Base-by-base conservation (phyloP, 2,797 vertebrate species). In the Monodelphis domestica region DNA sequence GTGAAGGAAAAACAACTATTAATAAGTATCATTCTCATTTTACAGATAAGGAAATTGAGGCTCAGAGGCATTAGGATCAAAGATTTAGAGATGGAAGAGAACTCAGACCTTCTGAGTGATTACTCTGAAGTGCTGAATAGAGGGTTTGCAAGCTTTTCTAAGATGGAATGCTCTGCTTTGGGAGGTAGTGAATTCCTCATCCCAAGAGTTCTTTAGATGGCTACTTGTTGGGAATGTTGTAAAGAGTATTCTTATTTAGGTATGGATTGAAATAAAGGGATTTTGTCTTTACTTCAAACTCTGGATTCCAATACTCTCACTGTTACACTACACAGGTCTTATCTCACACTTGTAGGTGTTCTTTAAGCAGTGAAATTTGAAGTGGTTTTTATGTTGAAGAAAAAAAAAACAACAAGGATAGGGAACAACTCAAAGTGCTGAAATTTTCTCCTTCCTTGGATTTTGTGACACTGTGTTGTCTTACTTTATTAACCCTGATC, bases 391-490 rank as follows among this genome's bases (percentile, higher is more conserved):
- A 21, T 70, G n/a, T 10, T 38, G 53, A 5, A 3, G 5, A 33
- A 15, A 53, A 15, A 70, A 92, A 87, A 93, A 70, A 87, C n/a
- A 92, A 63, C 50, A 94, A 92, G 94, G 33, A 30, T 4, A 93
- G 78, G 33, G 0, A 50, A 93, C 53, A 78, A 84, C 53, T 95
- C 53, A 52, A n/a, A n/a, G n/a, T n/a, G 59, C 53, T 94, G 51
- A 91, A 90, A 87, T 78, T 91, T 2, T 70, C 89, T 90, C 30
- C 94, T 93, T 89, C 88, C 55, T 56, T 93, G 45, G 29, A 91
- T 94, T 92, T 70, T 70, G n/a, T 17, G n/a, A 70, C n/a, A 21
- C n/a, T 14, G 15, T 17, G n/a, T 21, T 70, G 63, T 15, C 17
- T 70, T 38, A n/a, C 63, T 17, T 70, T 38, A 38, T 38, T 70